A percentile compares a stretch with the other conserved stretches of the same genome.
Conservation (phyloP, 2,113 vertebrate genomes). For the Lontra canadensis region DNA sequence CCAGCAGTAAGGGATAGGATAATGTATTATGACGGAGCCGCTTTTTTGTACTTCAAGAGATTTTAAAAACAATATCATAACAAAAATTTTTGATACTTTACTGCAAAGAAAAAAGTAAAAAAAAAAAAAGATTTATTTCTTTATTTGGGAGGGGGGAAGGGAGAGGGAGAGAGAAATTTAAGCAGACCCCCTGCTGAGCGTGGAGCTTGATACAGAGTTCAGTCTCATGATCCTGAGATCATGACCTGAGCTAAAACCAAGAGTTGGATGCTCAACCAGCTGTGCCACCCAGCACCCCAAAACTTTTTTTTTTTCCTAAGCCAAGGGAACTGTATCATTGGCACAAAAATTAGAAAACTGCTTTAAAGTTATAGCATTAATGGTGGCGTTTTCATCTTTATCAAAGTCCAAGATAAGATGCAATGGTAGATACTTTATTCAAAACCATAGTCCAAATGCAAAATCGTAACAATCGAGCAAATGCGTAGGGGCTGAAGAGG, state of each 20-base stretch:
- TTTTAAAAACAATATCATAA: constrained; percentile 40
- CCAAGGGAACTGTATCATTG: constrained; percentile 35
- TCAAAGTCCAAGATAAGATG: background rate
- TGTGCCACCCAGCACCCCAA: background rate
- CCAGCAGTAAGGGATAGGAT: background rate
- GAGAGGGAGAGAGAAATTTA: background rate
- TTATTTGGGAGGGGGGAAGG: background rate
- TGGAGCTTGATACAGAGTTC: background rate
- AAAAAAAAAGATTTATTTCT: background rate
- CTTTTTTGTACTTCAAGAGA: background rate
- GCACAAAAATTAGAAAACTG: constrained; percentile 19
- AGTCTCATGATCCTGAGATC: background rate
- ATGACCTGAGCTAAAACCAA: background rate
- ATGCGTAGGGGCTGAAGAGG: background rate
- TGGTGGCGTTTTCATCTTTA: background rate
- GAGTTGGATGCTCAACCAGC: background rate
- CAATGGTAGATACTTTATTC: background rate
- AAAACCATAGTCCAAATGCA: background rate
- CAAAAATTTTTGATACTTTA: background rate
- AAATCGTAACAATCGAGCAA: background rate
- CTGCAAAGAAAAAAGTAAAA: background rate
- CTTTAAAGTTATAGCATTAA: constrained; percentile 1
- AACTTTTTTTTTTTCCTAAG: background rate
- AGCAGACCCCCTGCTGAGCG: background rate
- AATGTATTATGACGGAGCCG: background rate